Percentiles rank a stretch among this genome's conserved stretches.
Evolutionary conservation across 2,797 vertebrate genomes (phyloP).

Genomic region (Mastacembelus armatus): DNA sequence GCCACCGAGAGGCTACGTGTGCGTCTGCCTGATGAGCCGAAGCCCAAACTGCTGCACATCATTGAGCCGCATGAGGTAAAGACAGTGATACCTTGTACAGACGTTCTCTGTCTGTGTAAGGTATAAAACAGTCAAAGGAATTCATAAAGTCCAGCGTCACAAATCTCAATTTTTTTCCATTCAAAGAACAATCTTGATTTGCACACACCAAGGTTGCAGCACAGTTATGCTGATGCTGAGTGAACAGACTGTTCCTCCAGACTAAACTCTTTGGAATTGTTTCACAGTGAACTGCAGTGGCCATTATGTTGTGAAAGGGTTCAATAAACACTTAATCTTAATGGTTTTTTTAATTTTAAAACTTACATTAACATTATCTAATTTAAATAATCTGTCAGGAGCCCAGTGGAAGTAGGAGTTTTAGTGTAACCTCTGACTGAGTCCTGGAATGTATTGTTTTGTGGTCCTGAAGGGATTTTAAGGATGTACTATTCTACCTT

Average conservation of each 20-base stretch:
- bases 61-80: slow-evolving; percentile 96
- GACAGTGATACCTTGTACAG: neutral
- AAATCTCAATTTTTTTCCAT: neutral
- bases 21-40: slow-evolving; percentile 93
- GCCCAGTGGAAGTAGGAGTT: neutral
- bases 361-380: no score
- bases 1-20: slow-evolving; percentile 95
- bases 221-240: neutral
- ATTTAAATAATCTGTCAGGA: no score
- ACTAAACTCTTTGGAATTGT: neutral
- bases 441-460: neutral
- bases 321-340: neutral
- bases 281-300: neutral
- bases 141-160: neutral
- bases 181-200: neutral
- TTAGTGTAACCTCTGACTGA: neutral
- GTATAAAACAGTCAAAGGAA: no score
- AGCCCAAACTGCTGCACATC: slow-evolving; percentile 96
- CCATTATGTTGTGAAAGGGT: neutral
- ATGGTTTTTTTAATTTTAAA: neutral
- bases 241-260: neutral
- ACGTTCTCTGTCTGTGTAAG: no score
- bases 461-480: slow-evolving; percentile 18
- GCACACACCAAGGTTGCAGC: no score
- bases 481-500: slow-evolving; percentile 9